Base-by-base conservation (phyloP, 2,888 invertebrate genomes). In the Tigriopus californicus region DNA sequence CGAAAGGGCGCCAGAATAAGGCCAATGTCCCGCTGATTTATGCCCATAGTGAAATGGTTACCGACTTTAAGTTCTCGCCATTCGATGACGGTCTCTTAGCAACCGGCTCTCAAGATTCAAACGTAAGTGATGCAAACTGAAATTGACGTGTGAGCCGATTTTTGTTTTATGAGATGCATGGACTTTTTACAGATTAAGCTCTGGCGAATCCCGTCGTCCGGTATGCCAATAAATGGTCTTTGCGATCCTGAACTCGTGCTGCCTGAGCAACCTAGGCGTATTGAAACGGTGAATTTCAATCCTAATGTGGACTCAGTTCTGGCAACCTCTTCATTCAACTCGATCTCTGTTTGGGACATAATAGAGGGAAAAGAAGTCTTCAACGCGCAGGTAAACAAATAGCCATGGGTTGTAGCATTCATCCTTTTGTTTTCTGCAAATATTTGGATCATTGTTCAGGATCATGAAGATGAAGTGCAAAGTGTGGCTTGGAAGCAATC, bases 41-140 rank as follows among this genome's bases (percentile, higher is more conserved):
- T 72, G 86, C 83, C 15, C 85, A 88, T 72, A 79, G 85, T 57
- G 94, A 92, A 67, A 86, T 89, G 52, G 87, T 94, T 42, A 90
- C 90, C 44, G 94, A 92, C 71, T 83, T 94, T 79, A 85, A 86
- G 66, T 94, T 95, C 70, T 91, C 92, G 40, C 92, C 92, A 8
- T 94, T 92, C 72, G 89, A 92, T 70, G 91, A 92, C 75, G 87
- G 88, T 42, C 75, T 92, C 52, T 74, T 95, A 65, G 82, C 89
- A 40, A 94, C 94, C 41, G 88, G 90, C 52, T 73, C 75, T 22
- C 69, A 71, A 57, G 75, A 76, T 65, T 70, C 70, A 24, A 69
- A 69, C 52, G 75, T 74, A 64, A 69, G 67, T 64, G 62, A 62
- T 62, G 61, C 61, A n/a, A 13, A 33, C n/a, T 5, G 33, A 5